phyloP scores from a whole-genome alignment of 2,113 vertebrate species.

The Psilopogon haemacephalus region DNA sequence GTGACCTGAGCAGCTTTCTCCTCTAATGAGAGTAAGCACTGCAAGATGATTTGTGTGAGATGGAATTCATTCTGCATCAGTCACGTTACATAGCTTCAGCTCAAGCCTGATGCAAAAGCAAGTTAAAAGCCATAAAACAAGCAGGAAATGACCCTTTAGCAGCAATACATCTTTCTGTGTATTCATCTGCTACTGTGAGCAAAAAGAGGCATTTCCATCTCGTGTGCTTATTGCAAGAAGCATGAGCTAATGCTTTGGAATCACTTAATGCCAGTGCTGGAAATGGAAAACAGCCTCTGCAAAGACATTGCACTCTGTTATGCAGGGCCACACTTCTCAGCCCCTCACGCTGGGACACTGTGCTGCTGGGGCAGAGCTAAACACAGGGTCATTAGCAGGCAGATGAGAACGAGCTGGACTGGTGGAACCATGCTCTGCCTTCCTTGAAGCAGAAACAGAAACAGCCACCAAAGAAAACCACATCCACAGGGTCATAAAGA shows the following conservation, averaged over 20 bases:
- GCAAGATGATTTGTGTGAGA: neutral
- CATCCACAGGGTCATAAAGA: no score
- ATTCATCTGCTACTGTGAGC: conserved; percentile 9
- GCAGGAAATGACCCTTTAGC: neutral
- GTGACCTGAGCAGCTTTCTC: neutral
- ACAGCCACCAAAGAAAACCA: neutral
- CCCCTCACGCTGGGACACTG: neutral
- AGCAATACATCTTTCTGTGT: conserved; percentile 14
- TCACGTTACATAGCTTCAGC: neutral
- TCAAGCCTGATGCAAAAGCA: neutral
- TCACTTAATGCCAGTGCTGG: neutral
- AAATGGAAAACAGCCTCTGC: conserved; percentile 18
- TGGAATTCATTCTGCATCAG: neutral
- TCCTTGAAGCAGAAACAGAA: neutral
- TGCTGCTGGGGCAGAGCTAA: neutral
- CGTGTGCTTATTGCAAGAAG: neutral
- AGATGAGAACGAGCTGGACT: neutral
- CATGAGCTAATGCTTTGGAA: conserved; percentile 26
- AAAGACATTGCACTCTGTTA: neutral
- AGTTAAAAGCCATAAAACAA: conserved; percentile 26
- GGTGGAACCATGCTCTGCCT: neutral
- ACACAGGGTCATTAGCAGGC: neutral
- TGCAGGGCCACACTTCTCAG: neutral
- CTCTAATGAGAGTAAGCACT: neutral
- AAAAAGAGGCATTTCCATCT: conserved; percentile 13